Conservation (phyloP, 92 coral and sea anemone species). For the Porites divaricata region DNA sequence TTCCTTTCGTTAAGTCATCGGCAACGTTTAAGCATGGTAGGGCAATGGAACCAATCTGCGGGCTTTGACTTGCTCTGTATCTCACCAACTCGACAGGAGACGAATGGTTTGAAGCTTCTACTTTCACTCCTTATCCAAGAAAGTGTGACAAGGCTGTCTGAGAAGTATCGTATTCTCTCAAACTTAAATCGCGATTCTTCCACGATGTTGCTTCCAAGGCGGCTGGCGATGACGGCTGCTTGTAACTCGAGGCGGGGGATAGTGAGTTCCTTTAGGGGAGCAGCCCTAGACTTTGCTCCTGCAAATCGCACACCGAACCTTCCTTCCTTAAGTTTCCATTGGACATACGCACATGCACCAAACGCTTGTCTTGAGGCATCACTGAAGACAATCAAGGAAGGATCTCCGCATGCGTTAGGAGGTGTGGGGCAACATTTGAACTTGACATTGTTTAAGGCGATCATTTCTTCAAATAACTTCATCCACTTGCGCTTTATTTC, state of each 20-base stretch:
- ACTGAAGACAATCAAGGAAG: constrained; percentile 10
- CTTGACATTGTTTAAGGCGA: constrained; percentile 13
- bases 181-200: not conserved
- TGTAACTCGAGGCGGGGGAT: constrained; percentile 62
- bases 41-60: constrained; percentile 17
- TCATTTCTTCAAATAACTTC: not conserved
- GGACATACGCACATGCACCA: constrained; percentile 49
- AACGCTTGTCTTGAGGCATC: constrained; percentile 55
- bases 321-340: constrained; percentile 20
- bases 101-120: not conserved
- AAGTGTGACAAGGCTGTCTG: not conserved
- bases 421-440: constrained; percentile 25
- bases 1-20: constrained; percentile 53
- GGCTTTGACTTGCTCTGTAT: not conserved
- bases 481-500: too few species aligned
- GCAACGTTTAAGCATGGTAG: constrained; percentile 36
- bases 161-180: not conserved
- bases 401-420: not conserved
- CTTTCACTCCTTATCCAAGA: not conserved
- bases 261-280: constrained; percentile 64
- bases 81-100: not conserved
- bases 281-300: constrained; percentile 60
- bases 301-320: constrained; percentile 32
- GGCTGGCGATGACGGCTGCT: constrained; percentile 12
- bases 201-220: not conserved